Percentiles rank a stretch among this genome's conserved stretches.
Conservation (phyloP, 1,140 invertebrate species). For the Nasonia giraulti region DNA sequence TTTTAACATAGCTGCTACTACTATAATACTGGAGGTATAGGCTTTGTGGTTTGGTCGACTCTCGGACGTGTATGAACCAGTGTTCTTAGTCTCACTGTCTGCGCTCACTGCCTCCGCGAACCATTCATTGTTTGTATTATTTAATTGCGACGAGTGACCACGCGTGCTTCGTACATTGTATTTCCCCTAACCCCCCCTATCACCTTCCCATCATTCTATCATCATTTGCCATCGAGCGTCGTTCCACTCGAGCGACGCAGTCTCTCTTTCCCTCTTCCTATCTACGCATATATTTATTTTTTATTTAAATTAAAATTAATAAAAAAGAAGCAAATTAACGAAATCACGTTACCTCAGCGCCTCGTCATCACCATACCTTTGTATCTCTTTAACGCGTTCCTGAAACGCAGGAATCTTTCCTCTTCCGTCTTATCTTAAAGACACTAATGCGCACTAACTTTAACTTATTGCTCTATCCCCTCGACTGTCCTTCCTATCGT, state of each 20-base stretch:
- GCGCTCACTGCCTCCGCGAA: not conserved
- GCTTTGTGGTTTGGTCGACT: no score
- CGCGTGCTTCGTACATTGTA: not conserved
- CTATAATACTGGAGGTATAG: no score
- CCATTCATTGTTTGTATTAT: not conserved
- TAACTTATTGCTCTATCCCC: conserved; percentile 49
- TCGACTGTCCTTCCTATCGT: not conserved
- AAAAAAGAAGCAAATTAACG: conserved; percentile 15
- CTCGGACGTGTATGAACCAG: no score
- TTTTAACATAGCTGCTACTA: not conserved
- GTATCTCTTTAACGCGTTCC: conserved; percentile 11
- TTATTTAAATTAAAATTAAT: not conserved
- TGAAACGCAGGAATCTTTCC: not conserved
- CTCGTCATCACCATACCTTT: not conserved
- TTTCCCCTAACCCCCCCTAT: not conserved
- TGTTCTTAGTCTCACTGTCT: not conserved
- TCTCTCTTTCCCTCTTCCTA: not conserved
- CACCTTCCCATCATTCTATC: not conserved
- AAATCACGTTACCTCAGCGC: conserved; percentile 15
- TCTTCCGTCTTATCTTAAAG: not conserved
- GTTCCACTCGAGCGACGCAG: not conserved
- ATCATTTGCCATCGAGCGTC: conserved; percentile 37
- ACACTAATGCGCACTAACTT: conserved; percentile 46
- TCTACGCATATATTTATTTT: conserved; percentile 11
- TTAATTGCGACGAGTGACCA: conserved; percentile 6